phyloP scores from a whole-genome alignment of 2,888 invertebrate genomes.

The Drosophila ustulata region DNA sequence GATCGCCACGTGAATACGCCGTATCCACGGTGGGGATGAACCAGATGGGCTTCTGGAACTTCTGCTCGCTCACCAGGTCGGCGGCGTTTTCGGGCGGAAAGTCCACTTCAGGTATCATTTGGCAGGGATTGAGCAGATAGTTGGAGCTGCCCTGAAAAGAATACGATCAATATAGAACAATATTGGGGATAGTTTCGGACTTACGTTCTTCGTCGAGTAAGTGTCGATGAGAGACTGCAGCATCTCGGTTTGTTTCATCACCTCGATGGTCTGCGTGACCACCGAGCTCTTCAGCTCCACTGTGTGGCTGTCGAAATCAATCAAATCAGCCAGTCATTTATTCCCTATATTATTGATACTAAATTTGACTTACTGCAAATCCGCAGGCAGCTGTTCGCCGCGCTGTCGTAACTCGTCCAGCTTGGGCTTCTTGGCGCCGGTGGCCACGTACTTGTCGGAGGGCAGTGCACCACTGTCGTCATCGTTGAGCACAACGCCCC shows the following conservation, averaged over 20 bases:
- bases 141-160: constrained; percentile 80
- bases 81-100: constrained; percentile 84
- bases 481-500: constrained; percentile 53
- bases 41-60: constrained; percentile 84
- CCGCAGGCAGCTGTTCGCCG: constrained; percentile 41
- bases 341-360: too few relatives aligned
- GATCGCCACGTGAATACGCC: constrained; percentile 79
- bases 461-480: constrained; percentile 43
- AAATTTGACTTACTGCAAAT: constrained; percentile 57
- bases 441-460: constrained; percentile 59
- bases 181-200: constrained; percentile 1
- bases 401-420: constrained; percentile 70
- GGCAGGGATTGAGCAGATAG: constrained; percentile 83
- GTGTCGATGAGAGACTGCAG: constrained; percentile 84
- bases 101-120: constrained; percentile 84
- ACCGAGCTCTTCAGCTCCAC: constrained; percentile 82
- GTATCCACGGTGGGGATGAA: constrained; percentile 83
- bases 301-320: constrained; percentile 57
- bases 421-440: constrained; percentile 67
- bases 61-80: constrained; percentile 80
- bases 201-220: constrained; percentile 84
- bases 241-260: constrained; percentile 85
- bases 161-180: not conserved
- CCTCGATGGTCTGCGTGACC: constrained; percentile 84
- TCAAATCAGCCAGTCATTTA: not conserved